phyloP scores from a whole-genome alignment of 2,888 invertebrate genomes.

The Actias luna region DNA sequence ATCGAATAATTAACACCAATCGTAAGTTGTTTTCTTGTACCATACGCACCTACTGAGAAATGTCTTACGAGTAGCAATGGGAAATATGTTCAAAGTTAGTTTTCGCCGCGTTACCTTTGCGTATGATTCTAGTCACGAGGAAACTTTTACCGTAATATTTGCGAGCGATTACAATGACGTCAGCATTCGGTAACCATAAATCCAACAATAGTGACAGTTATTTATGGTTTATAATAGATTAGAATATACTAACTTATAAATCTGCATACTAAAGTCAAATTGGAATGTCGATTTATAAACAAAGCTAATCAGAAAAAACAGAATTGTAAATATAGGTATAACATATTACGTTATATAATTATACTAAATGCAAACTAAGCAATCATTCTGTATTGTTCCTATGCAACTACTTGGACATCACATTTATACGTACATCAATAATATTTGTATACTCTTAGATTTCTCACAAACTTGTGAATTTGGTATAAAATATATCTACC shows the following conservation, averaged over 20 bases:
- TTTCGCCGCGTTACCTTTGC: not conserved
- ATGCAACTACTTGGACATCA: not conserved
- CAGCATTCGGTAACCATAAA: not conserved
- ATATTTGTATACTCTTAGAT: not conserved
- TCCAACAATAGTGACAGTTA: not conserved
- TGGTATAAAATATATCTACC: not conserved
- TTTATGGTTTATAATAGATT: not conserved
- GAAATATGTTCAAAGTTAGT: not conserved
- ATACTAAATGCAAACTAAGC: too few species aligned
- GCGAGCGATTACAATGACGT: not conserved
- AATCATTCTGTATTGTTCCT: not conserved
- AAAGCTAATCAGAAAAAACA: not conserved
- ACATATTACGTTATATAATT: too few species aligned
- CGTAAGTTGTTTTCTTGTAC: not conserved
- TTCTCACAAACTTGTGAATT: not conserved
- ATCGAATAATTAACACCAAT: not conserved
- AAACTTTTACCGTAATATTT: not conserved
- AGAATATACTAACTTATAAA: not conserved
- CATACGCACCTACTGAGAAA: not conserved
- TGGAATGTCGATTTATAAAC: not conserved
- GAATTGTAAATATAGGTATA: too few species aligned
- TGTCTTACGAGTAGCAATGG: not conserved
- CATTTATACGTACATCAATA: not conserved
- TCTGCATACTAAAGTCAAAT: not conserved
- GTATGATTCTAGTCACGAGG: not conserved